phyloP scores from a whole-genome alignment of 1,140 invertebrate genomes.

The Platyura marginata region DNA sequence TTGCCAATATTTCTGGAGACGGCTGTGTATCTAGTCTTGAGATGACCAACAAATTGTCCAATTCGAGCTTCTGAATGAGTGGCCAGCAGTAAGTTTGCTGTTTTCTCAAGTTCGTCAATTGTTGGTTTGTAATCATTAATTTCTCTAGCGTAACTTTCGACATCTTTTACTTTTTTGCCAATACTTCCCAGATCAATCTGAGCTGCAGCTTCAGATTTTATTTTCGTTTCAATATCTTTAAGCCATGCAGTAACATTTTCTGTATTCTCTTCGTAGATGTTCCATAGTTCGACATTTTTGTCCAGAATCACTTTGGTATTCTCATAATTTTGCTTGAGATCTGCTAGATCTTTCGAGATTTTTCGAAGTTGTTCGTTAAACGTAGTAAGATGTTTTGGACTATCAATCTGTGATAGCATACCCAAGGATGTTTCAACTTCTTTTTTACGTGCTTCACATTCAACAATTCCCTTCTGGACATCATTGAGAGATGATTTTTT shows the following conservation, averaged over 20 bases:
- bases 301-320: slow-evolving; percentile 50
- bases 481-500: slow-evolving; percentile 69
- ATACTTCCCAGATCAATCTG: slow-evolving; percentile 51
- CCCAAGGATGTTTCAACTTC: slow-evolving; percentile 48
- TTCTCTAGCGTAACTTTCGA: slow-evolving; percentile 38
- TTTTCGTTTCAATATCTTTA: slow-evolving; percentile 66
- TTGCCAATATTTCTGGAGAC: slow-evolving; percentile 49
- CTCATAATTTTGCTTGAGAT: slow-evolving; percentile 41
- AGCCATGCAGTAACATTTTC: slow-evolving; percentile 67
- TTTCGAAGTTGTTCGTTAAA: slow-evolving; percentile 42
- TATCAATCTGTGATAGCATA: slow-evolving; percentile 45
- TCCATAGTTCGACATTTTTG: slow-evolving; percentile 57
- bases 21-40: slow-evolving; percentile 56
- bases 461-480: slow-evolving; percentile 48
- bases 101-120: slow-evolving; percentile 41
- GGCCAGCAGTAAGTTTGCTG: slow-evolving; percentile 52
- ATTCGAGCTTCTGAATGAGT: slow-evolving; percentile 66
- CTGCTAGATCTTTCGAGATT: slow-evolving; percentile 44
- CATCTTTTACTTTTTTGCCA: slow-evolving; percentile 49
- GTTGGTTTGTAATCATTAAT: slow-evolving; percentile 42
- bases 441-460: slow-evolving; percentile 41
- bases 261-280: slow-evolving; percentile 55
- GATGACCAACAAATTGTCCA: slow-evolving; percentile 56
- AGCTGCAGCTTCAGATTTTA: slow-evolving; percentile 49
- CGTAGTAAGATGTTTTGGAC: slow-evolving; percentile 40